Evolutionary conservation across 2,113 vertebrate genomes (phyloP).

Genomic region (Paradoxurus hermaphroditus): DNA sequence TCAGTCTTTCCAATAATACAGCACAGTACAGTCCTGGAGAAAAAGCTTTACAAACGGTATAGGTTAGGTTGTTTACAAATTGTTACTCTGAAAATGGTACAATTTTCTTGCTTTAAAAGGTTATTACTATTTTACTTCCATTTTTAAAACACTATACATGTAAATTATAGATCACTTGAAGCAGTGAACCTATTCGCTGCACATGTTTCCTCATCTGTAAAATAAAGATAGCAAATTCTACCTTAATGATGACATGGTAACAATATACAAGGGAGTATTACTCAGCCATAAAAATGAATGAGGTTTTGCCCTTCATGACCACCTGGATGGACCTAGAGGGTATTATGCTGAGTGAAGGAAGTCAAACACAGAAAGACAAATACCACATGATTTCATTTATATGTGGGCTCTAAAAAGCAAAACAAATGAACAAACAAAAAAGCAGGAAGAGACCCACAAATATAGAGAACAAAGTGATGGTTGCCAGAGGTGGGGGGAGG

Average conservation of each 20-base stretch:
- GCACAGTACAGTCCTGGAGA: background rate
- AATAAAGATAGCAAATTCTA: background rate
- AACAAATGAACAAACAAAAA: no score
- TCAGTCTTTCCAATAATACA: background rate
- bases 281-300: no score
- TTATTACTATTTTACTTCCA: background rate
- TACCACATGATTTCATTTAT: no score
- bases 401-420: no score
- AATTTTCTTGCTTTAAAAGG: background rate
- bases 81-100: background rate
- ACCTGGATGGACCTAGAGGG: no score
- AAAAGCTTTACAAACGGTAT: background rate
- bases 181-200: background rate
- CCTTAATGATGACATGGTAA: background rate
- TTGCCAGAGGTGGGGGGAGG: no score
- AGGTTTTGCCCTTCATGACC: no score
- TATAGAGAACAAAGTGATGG: no score
- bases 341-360: no score
- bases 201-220: background rate
- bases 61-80: background rate
- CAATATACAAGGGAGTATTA: no score
- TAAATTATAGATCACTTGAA: background rate
- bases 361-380: no score
- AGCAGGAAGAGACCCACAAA: no score
- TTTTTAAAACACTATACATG: background rate